These are phyloP conservation scores for Carcharodon carcharias DNA, from an alignment of 2,797 vertebrate genomes.

Conservation along the genomic window DNA sequence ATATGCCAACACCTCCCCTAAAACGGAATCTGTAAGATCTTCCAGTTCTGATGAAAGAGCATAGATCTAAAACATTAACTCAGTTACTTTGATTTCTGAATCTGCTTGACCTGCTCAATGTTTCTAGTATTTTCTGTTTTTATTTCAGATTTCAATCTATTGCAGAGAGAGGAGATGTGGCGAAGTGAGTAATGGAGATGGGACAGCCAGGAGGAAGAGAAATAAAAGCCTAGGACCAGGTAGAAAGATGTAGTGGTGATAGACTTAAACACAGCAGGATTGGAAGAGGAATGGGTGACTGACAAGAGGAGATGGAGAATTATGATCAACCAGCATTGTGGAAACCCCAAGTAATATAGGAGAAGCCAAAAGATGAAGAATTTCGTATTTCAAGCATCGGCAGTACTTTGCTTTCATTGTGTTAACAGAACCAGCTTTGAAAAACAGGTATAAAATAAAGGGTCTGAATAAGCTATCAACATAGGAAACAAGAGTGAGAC, in stretches of 20 bases:
- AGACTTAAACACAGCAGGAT: background rate
- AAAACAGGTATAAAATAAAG: background rate
- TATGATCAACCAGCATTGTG: background rate
- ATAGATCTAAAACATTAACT: background rate
- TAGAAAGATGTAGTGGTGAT: background rate
- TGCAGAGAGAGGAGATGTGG: background rate
- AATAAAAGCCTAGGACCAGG: background rate
- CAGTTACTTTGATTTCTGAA: background rate
- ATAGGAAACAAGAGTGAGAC: background rate
- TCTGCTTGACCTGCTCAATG: background rate
- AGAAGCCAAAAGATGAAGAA: too few relatives aligned
- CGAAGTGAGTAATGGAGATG: background rate
- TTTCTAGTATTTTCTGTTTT: background rate
- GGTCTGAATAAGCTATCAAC: background rate
- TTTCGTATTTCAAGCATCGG: background rate
- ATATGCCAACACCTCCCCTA: background rate
- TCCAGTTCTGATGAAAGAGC: background rate
- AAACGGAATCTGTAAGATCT: background rate
- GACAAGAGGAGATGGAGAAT: background rate
- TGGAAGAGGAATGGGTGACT: background rate
- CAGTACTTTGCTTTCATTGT: background rate
- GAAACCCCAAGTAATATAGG: background rate
- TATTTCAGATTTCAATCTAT: background rate
- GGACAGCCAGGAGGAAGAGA: background rate
- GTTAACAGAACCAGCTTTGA: background rate